Evolutionary conservation across 2,888 invertebrate species (phyloP), one percentile per base, ranked within the genome.

Genomic region (Drosophila lutescens): DNA sequence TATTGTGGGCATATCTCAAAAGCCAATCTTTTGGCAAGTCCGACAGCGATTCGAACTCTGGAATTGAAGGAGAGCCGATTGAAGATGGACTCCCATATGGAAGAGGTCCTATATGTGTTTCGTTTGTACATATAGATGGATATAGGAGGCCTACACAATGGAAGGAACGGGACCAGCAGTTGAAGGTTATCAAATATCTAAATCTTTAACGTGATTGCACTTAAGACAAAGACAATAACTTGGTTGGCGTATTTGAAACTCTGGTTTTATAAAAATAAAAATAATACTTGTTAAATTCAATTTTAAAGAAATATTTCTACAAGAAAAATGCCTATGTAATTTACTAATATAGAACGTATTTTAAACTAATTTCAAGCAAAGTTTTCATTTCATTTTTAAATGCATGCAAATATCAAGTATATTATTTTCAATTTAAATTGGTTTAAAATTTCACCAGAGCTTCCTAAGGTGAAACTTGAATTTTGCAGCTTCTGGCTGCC

Each of bases 1-100:
- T 86, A 88, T 88, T 88, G 89, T 83, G 78, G 71, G 74, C 84
- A 86, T 89, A 88, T 88, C 87, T 86, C 80, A 81, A 83, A 86
- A 81, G 79, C 73, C 79, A 88, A 88, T 88, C 87, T 87, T 84
- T 74, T 66, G 86, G 78, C 80, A 78, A 74, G 76, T 66, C 62
- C 76, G 74, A 69, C 78, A 69, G 66, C 66, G 74, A 76, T 74
- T 62, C 73, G 74, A 71, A 72, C 70, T 69, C 59, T 70, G 74
- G 69, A 54, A 61, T 76, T 68, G 69, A 61, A 65, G 43, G 57
- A 57, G 56, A 60, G 47, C 26, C 74, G 41, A 74, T 74, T 55
- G 74, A 40, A 74, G 68, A 50, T 38, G 47, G 41, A 41, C 51
- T 49, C 17, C 38, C 50, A 80, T 51, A 63, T 59, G 69, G 70